A percentile compares a stretch with the other conserved stretches of the same genome.
Conservation (phyloP, 2,797 vertebrate genomes). For the Heterohyrax brucei region DNA sequence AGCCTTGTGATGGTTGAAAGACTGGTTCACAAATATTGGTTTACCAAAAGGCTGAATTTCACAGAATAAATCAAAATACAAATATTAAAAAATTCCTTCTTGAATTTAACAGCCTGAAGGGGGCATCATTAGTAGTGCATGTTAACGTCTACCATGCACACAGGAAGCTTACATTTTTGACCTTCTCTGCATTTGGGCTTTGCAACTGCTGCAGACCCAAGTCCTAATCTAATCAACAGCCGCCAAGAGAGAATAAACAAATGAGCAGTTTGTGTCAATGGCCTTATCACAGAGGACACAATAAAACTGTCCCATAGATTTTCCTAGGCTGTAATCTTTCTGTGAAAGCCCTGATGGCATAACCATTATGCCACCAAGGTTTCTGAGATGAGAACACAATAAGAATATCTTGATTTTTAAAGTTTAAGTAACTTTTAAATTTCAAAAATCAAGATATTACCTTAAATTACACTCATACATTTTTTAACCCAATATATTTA, state of each 20-base stretch:
- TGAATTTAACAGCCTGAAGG: background rate
- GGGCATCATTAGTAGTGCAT: background rate
- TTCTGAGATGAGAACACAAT: too few species aligned
- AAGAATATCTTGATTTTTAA: too few species aligned
- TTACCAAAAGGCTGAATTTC: constrained; percentile 35
- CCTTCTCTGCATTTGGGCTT: background rate
- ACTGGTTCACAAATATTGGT: background rate
- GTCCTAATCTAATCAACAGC: background rate
- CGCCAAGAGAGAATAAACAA: background rate
- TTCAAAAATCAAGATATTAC: too few species aligned
- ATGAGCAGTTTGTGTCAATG: background rate
- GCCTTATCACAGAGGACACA: background rate
- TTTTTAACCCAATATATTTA: too few species aligned
- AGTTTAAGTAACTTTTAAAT: too few species aligned
- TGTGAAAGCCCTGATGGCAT: too few species aligned
- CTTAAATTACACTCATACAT: too few species aligned
- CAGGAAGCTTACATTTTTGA: background rate
- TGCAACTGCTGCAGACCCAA: background rate
- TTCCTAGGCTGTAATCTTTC: too few species aligned
- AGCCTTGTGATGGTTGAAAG: background rate
- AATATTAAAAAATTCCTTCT: background rate
- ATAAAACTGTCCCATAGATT: too few species aligned
- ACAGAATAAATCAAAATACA: background rate
- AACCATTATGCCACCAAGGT: too few species aligned
- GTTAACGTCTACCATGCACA: background rate